A percentile compares a stretch with the other conserved stretches of the same genome.
Conservation (phyloP, 2,113 vertebrate genomes). For the Prinia subflava region DNA sequence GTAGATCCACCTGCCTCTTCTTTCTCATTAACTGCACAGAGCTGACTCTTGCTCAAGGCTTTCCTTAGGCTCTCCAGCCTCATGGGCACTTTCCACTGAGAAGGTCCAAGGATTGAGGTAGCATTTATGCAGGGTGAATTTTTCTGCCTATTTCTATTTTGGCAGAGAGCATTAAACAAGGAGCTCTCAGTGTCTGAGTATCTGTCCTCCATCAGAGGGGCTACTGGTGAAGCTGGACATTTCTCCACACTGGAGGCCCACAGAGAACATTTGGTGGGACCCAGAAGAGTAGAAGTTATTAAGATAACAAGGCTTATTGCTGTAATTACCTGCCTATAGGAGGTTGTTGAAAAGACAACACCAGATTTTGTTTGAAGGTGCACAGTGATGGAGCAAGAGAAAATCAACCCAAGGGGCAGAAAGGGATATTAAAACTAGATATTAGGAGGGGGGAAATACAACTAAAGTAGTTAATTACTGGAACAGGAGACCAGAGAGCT, state of each 20-base stretch:
- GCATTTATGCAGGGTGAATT: not conserved
- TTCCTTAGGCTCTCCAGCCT: not conserved
- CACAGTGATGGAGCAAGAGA: not conserved
- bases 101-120: not conserved
- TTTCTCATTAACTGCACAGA: not conserved
- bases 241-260: not conserved
- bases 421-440: not conserved
- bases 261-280: not conserved
- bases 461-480: not conserved
- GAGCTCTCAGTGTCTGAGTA: not conserved
- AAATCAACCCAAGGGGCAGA: not conserved
- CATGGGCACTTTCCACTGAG: not conserved
- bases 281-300: not conserved
- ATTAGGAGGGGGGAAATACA: rapidly evolving
- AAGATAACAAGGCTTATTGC: not conserved
- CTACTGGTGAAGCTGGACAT: not conserved
- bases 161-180: not conserved
- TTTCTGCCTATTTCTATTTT: not conserved
- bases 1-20: not conserved
- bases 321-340: not conserved
- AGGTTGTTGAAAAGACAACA: not conserved
- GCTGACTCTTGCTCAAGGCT: not conserved
- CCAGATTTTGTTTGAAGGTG: not conserved
- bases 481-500: not conserved
- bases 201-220: not conserved